Conservation (phyloP, 2,797 vertebrate genomes). For the Spinibarbus caldwelli region DNA sequence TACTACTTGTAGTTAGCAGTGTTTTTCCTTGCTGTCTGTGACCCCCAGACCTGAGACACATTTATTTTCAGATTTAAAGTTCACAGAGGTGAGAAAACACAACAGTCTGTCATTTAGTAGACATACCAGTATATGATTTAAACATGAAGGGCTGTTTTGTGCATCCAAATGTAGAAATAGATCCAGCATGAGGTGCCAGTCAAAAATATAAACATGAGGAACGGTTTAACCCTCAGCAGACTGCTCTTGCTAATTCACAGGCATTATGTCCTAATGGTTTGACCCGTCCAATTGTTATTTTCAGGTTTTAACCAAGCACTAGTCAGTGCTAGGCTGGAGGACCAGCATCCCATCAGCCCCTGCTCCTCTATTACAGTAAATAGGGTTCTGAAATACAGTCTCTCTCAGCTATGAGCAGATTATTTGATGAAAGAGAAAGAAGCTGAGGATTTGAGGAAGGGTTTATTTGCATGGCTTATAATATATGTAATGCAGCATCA, state of each 20-base stretch:
- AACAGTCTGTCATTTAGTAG: background rate
- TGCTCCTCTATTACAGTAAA: background rate
- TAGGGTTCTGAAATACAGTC: background rate
- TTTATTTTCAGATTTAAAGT: background rate
- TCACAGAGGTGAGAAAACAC: background rate
- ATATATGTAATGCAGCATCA: constrained; percentile 2
- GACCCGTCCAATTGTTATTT: background rate
- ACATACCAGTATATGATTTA: background rate
- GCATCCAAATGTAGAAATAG: background rate
- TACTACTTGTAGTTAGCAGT: too few relatives aligned
- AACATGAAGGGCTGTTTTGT: background rate
- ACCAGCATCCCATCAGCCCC: background rate
- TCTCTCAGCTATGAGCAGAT: constrained; percentile 4
- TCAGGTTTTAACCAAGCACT: background rate
- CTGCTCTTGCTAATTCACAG: background rate
- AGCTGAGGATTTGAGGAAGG: background rate
- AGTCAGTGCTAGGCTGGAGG: background rate
- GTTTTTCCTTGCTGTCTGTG: background rate
- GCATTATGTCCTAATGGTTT: background rate
- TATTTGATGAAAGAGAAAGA: constrained; percentile 10
- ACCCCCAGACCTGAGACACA: background rate
- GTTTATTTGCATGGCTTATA: background rate
- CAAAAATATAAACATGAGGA: background rate
- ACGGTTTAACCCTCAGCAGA: background rate
- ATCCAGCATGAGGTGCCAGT: background rate